Conservation (phyloP, 2,888 invertebrate species). For the Himalopsyche japonica region DNA sequence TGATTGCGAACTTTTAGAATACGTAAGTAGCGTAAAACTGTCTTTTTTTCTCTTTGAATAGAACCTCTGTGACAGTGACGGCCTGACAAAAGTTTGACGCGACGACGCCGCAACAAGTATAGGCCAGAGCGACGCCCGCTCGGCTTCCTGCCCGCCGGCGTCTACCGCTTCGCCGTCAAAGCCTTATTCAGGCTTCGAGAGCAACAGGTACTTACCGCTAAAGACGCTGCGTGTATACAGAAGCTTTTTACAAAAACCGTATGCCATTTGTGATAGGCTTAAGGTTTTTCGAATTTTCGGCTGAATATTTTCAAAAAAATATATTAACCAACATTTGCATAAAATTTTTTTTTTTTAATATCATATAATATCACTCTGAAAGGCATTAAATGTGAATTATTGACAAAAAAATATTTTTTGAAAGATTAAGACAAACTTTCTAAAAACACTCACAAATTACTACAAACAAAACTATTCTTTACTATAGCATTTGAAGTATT, state of each 20-base stretch:
- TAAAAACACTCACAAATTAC: no score
- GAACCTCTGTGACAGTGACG: slow-evolving; percentile 15
- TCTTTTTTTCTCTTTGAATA: background rate
- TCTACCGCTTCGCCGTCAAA: background rate
- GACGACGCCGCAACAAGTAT: slow-evolving; percentile 25
- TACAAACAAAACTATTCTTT: no score
- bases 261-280: background rate
- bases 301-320: no score
- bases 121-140: background rate
- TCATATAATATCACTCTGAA: no score
- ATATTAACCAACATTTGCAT: no score
- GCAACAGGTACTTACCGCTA: slow-evolving; percentile 19
- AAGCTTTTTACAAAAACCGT: background rate
- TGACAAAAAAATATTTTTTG: no score
- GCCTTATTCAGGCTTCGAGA: background rate
- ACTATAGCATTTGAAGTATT: no score
- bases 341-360: no score
- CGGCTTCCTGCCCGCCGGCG: background rate
- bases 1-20: background rate
- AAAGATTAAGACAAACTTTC: no score
- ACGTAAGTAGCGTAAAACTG: background rate
- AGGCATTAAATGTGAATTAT: no score
- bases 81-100: slow-evolving; percentile 35
- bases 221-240: background rate
- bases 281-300: background rate